phyloP scores from a whole-genome alignment of 2,797 vertebrate species.

The Emys orbicularis region DNA sequence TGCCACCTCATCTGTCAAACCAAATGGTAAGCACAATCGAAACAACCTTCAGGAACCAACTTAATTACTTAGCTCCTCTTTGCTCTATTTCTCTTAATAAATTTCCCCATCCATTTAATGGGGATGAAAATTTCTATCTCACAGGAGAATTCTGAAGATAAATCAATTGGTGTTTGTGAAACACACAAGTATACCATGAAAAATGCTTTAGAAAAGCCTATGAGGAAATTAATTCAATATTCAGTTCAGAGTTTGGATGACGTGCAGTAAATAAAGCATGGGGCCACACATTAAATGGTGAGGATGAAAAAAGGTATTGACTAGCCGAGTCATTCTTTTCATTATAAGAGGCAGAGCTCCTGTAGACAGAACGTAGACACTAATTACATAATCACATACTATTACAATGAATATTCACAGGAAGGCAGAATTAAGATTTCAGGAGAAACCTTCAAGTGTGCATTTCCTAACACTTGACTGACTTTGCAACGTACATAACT shows the following conservation, averaged over 20 bases:
- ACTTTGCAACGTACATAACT: not conserved
- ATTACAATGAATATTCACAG: not conserved
- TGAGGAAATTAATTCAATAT: conserved; percentile 21
- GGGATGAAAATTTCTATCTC: not conserved
- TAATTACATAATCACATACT: not conserved
- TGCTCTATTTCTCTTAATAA: not conserved
- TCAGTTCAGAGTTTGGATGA: not conserved
- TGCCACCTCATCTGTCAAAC: not conserved
- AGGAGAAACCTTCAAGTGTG: not conserved
- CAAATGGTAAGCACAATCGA: not conserved
- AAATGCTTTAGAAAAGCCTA: not conserved
- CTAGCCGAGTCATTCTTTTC: not conserved
- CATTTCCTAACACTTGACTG: not conserved
- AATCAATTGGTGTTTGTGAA: not conserved
- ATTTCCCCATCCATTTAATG: not conserved
- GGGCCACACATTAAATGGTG: not conserved
- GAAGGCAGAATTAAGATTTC: not conserved
- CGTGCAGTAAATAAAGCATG: not conserved
- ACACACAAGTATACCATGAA: not conserved
- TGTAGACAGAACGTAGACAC: not conserved
- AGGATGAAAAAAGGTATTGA: not conserved
- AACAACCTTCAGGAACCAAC: not conserved
- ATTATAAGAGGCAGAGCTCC: not conserved
- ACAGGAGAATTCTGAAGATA: not conserved
- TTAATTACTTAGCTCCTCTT: not conserved